Evolutionary conservation across 2,113 vertebrate species (phyloP).

Genomic region (Oncorhynchus clarkii): DNA sequence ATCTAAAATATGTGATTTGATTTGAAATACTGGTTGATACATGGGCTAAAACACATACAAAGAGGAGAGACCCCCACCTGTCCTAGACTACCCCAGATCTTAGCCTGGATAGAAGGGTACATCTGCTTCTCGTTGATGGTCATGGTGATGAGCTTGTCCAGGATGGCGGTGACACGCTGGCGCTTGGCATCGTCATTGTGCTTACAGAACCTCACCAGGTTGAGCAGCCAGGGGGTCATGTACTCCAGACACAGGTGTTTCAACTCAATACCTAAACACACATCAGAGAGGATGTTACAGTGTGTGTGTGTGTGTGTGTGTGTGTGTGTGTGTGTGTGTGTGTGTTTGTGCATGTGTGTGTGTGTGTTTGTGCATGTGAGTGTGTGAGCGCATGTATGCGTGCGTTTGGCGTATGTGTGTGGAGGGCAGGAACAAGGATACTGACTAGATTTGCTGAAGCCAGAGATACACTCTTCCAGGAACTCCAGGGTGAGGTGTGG

Average conservation of each 20-base stretch:
- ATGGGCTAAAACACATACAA: neutral
- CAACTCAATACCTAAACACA: constrained; percentile 87
- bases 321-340: neutral
- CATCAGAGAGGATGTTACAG: neutral
- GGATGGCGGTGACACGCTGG: constrained; percentile 95
- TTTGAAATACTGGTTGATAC: no score
- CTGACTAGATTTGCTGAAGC: constrained; percentile 93
- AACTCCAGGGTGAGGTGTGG: constrained; percentile 90
- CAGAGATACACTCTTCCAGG: constrained; percentile 90
- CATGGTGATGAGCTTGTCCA: constrained; percentile 99
- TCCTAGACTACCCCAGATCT: constrained; percentile 98
- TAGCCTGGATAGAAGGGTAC: constrained; percentile 98
- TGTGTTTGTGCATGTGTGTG: neutral
- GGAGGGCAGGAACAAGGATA: constrained; percentile 24
- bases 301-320: neutral
- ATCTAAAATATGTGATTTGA: no score
- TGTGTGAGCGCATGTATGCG: neutral
- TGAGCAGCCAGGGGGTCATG: constrained; percentile 97
- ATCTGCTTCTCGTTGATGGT: constrained; percentile 99
- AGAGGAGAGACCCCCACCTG: constrained; percentile 75
- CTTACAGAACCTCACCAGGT: constrained; percentile 97
- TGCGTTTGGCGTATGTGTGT: neutral
- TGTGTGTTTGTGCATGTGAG: neutral
- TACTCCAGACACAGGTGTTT: constrained; percentile 98
- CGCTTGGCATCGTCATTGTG: constrained; percentile 97